Evolutionary conservation across 2,888 invertebrate genomes (phyloP), one percentile per base, ranked within the genome.

Genomic region (Lysandra bellargus): DNA sequence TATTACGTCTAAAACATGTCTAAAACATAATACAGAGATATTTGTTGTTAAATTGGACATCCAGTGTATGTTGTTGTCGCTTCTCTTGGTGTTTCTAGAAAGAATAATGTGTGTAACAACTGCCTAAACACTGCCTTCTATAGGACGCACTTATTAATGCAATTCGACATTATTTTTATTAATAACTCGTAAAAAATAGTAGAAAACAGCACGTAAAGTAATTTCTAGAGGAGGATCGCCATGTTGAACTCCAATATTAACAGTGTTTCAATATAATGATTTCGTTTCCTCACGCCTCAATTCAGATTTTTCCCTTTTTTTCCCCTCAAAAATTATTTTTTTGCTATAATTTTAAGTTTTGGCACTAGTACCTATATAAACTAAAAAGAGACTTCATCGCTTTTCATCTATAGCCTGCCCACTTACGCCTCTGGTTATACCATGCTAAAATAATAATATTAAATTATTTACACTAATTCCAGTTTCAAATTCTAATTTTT

Each of bases 1-100:
- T 79, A 83, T 81, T 81, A 81, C 81, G 81, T 82, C 81, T 80
- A 79, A 76, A 80, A 80, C 76, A 79, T 80, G 81, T 82, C 81
- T 80, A 79, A 76, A 80, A 80, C 76, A 79, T 80, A 80, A 80
- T 79, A 82, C 80, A 83, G 2, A 2, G 76, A 57, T 33, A 57
- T 82, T 83, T 83, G 60, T 75, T 75, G 75, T 79, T 75, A 44
- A 44, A 44, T 73, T 57, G 57, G 57, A 17, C 57, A 57, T 17
- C 57, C 49, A 79, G 49, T 61, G 17, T 30, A 61, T 75, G 44
- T 49, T 53, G 30, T 49, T 57, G 3, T 76, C 12, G 57, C 12
- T 33, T 30, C 30, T 57, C 57, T 57, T 3, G 14, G 14, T 9
- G 33, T 69, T 69, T 69, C 33, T 37, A 4, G 5, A 1, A 9